phyloP scores from a whole-genome alignment of 2,888 invertebrate species.

The Limulus polyphemus region DNA sequence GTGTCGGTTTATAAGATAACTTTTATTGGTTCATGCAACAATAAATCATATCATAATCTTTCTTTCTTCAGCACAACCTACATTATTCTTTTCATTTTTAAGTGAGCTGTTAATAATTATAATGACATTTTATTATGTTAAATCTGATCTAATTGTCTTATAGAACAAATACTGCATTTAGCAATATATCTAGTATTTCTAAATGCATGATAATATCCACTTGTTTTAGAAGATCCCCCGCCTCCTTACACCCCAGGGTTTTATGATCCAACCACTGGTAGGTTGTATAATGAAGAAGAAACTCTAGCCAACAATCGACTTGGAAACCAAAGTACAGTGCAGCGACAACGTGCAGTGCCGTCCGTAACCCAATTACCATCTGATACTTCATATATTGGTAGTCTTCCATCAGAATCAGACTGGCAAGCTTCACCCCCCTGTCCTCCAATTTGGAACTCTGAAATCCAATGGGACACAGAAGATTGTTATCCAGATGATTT shows the following conservation, averaged over 20 bases:
- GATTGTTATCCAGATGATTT: conserved; percentile 19
- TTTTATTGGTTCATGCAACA: too few relatives aligned
- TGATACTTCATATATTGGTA: conserved; percentile 11
- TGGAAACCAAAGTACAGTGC: conserved; percentile 4
- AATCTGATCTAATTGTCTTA: too few relatives aligned
- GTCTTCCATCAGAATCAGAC: conserved; percentile 6
- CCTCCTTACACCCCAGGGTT: conserved; percentile 31
- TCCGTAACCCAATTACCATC: conserved; percentile 10
- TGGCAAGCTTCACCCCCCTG: background rate
- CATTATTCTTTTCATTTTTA: too few relatives aligned
- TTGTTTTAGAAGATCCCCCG: conserved; percentile 29
- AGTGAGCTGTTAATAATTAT: too few relatives aligned
- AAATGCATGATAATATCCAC: background rate
- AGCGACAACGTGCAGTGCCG: conserved; percentile 15
- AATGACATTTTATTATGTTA: too few relatives aligned
- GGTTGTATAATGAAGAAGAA: conserved; percentile 17
- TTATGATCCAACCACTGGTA: conserved; percentile 23
- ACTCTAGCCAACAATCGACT: conserved; percentile 11
- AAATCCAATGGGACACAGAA: background rate
- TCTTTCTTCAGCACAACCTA: too few relatives aligned
- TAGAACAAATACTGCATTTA: too few relatives aligned
- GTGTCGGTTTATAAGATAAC: too few relatives aligned
- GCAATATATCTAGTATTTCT: too few relatives aligned
- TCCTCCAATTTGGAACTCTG: background rate
- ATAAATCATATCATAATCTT: too few relatives aligned